Evolutionary conservation across 1,140 invertebrate species (phyloP), one percentile per base, ranked within the genome.

Genomic region (Drosophila trapezifrons): DNA sequence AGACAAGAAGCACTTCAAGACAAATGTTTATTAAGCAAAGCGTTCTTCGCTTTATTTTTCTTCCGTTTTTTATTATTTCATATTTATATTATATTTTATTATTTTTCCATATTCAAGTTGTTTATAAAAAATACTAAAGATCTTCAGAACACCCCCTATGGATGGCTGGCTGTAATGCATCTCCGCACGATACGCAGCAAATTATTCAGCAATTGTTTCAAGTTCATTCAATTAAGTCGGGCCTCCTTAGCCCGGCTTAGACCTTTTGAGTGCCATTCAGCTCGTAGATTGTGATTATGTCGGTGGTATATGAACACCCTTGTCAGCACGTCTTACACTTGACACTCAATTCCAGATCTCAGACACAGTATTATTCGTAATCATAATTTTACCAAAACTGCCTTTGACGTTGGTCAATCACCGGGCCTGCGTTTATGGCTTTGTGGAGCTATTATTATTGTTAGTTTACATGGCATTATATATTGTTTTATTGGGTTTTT

Each of bases 121-220:
- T 29, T 0, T 27, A 20, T 18, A 32, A 38, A 20, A 4, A n/a
- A 20, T 5, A 10, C 2, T 3, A 27, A n/a, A 9, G 12, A 38
- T 46, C 52, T 59, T 8, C 32, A 40, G 76, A 84, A 84, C 65
- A 56, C 35, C 45, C 35, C 38, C 18, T 15, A 27, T 10, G 17
- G 13, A 27, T 55, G 20, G 6, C n/a, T 27, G 8, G 0, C 12
- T 42, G 29, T 22, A 67, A 67, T 43, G 64, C 77, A 57, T 55
- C 67, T 45, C 18, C 38, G 55, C 38, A 60, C 51, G 78, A 62
- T 65, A 37, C 22, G 7, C 22, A 75, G 38, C 15, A 72, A 81
- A 87, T 75, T 60, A 69, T 60, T 72, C 59, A 49, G 77, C 78
- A 86, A 78, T 85, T 87, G 79, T 79, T 86, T 87, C 83, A 86